Percentiles rank a stretch among this genome's conserved stretches.
Evolutionary conservation across 2,888 invertebrate species (phyloP).

Genomic region (Hyppa rectilinea): DNA sequence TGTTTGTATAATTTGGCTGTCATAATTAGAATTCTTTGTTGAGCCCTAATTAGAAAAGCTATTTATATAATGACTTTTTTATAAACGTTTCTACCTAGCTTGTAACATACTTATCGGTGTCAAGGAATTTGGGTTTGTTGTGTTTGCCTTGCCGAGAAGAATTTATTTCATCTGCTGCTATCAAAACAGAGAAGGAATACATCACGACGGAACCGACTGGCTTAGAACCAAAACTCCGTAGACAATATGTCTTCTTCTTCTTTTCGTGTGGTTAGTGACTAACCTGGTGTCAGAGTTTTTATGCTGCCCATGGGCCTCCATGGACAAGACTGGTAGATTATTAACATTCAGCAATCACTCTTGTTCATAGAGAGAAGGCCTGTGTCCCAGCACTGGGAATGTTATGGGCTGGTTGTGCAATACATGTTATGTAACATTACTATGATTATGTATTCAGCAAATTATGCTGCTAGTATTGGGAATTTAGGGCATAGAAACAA

Average conservation of each 20-base stretch:
- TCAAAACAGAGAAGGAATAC: not conserved
- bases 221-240: not conserved
- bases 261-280: too few relatives aligned
- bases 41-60: slow-evolving; percentile 4
- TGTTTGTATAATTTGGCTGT: not conserved
- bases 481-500: not conserved
- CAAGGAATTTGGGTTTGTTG: not conserved
- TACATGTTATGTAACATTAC: not conserved
- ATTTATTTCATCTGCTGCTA: not conserved
- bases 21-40: slow-evolving; percentile 15
- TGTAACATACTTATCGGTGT: not conserved
- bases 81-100: not conserved
- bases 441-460: not conserved
- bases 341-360: too few relatives aligned
- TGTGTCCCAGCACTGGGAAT: not conserved
- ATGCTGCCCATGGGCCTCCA: too few relatives aligned
- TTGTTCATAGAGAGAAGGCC: too few relatives aligned
- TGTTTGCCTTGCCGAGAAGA: too few relatives aligned
- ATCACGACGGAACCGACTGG: not conserved
- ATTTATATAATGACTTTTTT: not conserved
- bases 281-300: too few relatives aligned
- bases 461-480: too few relatives aligned
- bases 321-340: too few relatives aligned
- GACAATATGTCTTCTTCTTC: too few relatives aligned
- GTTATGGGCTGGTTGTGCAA: too few relatives aligned